phyloP scores from a whole-genome alignment of 2,797 vertebrate species.

The Myotis planiceps region DNA sequence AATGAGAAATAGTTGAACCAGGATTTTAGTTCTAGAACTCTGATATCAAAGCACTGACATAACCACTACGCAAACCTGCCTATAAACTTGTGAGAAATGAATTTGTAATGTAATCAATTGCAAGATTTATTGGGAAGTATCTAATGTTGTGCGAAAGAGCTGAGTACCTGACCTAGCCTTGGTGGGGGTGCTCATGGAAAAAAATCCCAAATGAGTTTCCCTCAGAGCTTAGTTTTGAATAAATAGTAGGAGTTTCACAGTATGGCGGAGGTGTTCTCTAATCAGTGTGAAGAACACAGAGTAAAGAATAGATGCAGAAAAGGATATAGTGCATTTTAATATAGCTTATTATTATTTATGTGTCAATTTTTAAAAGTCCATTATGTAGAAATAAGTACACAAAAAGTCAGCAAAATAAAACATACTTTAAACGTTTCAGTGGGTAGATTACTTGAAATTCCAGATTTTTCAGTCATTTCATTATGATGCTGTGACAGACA shows the following conservation, averaged over 20 bases:
- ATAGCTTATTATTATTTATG: constrained; percentile 80
- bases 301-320: not conserved
- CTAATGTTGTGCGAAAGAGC: not conserved
- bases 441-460: constrained; percentile 43
- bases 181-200: not conserved
- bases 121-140: not conserved
- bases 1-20: not conserved
- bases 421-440: constrained; percentile 77
- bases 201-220: not conserved
- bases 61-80: not conserved
- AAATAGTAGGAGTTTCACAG: not conserved
- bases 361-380: constrained; percentile 85
- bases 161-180: not conserved
- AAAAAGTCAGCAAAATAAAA: constrained; percentile 87
- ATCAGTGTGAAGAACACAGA: not conserved
- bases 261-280: not conserved
- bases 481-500: constrained; percentile 94
- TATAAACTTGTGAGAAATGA: not conserved
- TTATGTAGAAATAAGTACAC: constrained; percentile 89
- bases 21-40: not conserved
- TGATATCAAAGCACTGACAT: not conserved
- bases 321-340: not conserved
- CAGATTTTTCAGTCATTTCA: constrained; percentile 50
- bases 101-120: not conserved
- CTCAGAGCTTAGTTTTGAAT: not conserved